These are phyloP conservation scores for Jaculus jaculus DNA, from an alignment of 2,113 vertebrate species.

Conservation along the genomic window DNA sequence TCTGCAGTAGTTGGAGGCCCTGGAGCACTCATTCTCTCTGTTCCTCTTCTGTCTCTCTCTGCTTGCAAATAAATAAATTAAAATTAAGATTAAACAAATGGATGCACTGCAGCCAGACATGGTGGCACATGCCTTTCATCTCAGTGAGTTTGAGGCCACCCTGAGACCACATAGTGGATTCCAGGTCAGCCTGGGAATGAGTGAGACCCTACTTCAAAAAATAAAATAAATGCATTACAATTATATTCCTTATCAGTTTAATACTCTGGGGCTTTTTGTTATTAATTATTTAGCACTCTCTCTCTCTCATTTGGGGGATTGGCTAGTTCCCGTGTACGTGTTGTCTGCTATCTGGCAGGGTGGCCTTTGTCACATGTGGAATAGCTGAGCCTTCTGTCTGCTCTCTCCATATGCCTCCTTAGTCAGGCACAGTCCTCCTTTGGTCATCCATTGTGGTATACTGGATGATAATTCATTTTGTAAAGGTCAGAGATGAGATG, in stretches of 20 bases:
- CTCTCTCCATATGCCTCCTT: background rate
- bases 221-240: too few species aligned
- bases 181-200: too few species aligned
- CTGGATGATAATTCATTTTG: background rate
- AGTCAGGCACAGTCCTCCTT: background rate
- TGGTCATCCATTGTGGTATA: background rate
- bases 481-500: conserved; percentile 14
- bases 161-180: too few species aligned
- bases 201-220: too few species aligned
- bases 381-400: background rate
- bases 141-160: too few species aligned
- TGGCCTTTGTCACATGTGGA: background rate
- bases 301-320: background rate
- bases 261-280: background rate
- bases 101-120: too few species aligned
- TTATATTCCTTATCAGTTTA: background rate
- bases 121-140: too few species aligned
- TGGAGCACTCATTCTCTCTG: too few species aligned
- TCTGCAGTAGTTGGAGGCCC: too few species aligned
- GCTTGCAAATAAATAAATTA: too few species aligned
- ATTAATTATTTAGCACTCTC: background rate
- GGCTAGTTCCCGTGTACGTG: background rate
- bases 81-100: too few species aligned
- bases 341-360: background rate
- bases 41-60: too few species aligned